Base-by-base conservation (phyloP, 2,888 invertebrate species). In the Eupithecia centaureata region DNA sequence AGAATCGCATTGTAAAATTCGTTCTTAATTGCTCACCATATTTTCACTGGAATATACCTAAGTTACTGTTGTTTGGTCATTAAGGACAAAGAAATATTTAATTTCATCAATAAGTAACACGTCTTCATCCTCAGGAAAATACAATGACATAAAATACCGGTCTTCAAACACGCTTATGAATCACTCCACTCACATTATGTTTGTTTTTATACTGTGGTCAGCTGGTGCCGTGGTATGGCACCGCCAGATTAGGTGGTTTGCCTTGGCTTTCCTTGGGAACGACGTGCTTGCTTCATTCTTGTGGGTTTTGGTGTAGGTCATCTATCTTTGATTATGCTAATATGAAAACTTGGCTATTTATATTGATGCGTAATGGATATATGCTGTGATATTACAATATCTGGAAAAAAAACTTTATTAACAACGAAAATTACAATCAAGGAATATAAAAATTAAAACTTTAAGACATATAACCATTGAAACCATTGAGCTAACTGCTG, bases 181-280 rank as follows among this genome's bases (percentile, higher is more conserved):
- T 47, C 18, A 47, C 22, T 47, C 47, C 3, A 35, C 0, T 32
- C 35, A 47, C 47, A 10, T 22, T 47, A 47, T 47, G 22, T 22
- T 47, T 47, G 47, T 47, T 47, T 47, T 22, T 47, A n/a, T 42
- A n/a, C 38, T 47, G 47, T n/a, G 47, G 47, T 47, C 47, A 3
- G 47, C 10, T 3, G 47, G 47, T 47, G 22, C 47, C 47, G 47
- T 18, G n/a, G n/a, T n/a, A 18, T 47, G 18, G 12, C 47, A 22
- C n/a, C n/a, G n/a, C n/a, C n/a, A n/a, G n/a, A n/a, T n/a, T n/a
- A 47, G 42, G 47, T 47, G 47, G 47, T 47, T 47, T 47, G 12
- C 47, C 47, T 47, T 47, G 47, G 22, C 22, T 47, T 47, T 47
- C 47, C 47, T 47, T 47, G 47, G 10, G 1, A 1, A 4, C 10